These are phyloP conservation scores for Prionailurus bengalensis DNA, from an alignment of 2,113 vertebrate species.

Conservation along the genomic window DNA sequence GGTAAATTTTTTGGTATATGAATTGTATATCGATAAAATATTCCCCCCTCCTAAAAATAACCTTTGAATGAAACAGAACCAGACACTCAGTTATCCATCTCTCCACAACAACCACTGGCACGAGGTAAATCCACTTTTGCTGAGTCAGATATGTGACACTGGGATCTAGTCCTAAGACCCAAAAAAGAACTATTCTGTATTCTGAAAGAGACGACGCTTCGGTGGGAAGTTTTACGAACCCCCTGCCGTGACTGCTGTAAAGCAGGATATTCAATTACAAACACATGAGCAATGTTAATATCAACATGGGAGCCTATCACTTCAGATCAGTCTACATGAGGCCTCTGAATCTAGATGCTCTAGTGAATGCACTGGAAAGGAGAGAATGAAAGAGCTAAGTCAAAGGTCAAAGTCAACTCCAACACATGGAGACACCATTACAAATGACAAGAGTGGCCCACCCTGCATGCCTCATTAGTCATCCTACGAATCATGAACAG, in stretches of 20 bases:
- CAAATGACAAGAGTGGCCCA: neutral
- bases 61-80: conserved; percentile 41
- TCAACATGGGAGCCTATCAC: neutral
- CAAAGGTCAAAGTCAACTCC: conserved; percentile 53
- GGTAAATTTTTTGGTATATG: neutral
- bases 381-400: conserved; percentile 26
- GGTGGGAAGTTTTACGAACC: neutral
- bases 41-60: neutral
- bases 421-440: neutral
- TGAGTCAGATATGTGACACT: neutral
- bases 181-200: neutral
- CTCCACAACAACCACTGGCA: neutral
- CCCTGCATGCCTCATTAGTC: neutral
- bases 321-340: neutral
- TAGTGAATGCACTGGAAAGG: neutral
- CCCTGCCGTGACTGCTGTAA: neutral
- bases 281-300: neutral
- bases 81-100: neutral
- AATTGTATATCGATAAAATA: neutral
- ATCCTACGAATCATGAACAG: neutral
- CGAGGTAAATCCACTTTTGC: neutral
- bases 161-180: neutral
- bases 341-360: neutral
- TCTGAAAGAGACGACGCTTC: neutral
- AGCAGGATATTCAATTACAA: neutral